These are phyloP conservation scores for Amphiura filiformis DNA, from an alignment of 35 echinoderm and acorn worm species.

Conservation along the genomic window DNA sequence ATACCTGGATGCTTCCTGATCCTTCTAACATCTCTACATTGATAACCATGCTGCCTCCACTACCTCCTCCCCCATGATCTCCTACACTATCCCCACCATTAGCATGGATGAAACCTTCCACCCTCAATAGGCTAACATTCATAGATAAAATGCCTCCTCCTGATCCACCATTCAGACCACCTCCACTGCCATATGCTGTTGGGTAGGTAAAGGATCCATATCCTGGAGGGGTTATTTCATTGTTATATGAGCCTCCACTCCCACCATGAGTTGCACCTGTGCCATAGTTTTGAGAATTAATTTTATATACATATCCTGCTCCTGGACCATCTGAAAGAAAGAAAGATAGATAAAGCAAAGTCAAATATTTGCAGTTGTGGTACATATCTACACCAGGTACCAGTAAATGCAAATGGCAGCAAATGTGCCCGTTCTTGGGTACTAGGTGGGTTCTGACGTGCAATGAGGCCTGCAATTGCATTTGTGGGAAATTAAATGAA, in stretches of 20 bases:
- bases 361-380: neutral
- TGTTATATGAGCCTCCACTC: constrained; percentile 45
- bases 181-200: constrained; percentile 63
- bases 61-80: constrained; percentile 47
- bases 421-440: too few relatives aligned
- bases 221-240: constrained; percentile 37
- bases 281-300: too few relatives aligned
- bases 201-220: constrained; percentile 83
- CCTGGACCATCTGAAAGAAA: constrained; percentile 55
- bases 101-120: constrained; percentile 58
- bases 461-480: too few relatives aligned
- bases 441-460: too few relatives aligned
- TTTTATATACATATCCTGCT: constrained; percentile 43
- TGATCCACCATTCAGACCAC: constrained; percentile 1
- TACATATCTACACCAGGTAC: neutral
- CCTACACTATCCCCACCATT: constrained; percentile 30
- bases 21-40: constrained; percentile 42
- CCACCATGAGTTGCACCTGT: constrained; percentile 80
- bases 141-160: constrained; percentile 69
- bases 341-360: neutral
- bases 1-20: constrained; percentile 58
- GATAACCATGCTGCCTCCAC: constrained; percentile 74
- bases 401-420: too few relatives aligned
- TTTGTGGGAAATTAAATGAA: too few relatives aligned
- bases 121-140: constrained; percentile 42